These are phyloP conservation scores for Philopedon plagiatum DNA, from an alignment of 2,888 invertebrate species.

Conservation along the genomic window DNA sequence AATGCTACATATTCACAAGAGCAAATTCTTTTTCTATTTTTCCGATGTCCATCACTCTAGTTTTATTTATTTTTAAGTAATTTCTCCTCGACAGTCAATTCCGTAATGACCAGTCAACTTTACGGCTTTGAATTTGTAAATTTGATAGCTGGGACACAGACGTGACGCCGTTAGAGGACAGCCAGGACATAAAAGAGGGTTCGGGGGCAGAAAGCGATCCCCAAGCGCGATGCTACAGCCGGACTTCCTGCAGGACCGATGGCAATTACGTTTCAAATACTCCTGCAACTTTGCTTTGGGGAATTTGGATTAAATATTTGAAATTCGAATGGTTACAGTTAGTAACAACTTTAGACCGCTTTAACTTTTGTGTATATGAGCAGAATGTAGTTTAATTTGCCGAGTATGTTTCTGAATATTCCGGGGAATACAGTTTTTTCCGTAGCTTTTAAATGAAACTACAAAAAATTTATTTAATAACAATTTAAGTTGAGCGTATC, in stretches of 20 bases:
- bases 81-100: not conserved
- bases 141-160: conserved; percentile 10
- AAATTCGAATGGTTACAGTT: conserved; percentile 31
- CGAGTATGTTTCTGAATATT: not conserved
- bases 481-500: no score
- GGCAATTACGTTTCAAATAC: conserved; percentile 36
- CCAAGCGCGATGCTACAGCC: conserved; percentile 9
- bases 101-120: not conserved
- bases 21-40: not conserved
- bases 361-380: conserved; percentile 7
- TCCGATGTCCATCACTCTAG: not conserved
- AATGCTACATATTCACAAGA: no score
- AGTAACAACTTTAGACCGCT: conserved; percentile 21
- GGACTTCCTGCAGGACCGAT: conserved; percentile 39
- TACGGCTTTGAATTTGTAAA: conserved; percentile 9
- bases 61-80: not conserved
- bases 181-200: conserved; percentile 7
- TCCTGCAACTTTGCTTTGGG: conserved; percentile 26
- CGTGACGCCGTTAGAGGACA: conserved; percentile 1
- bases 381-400: conserved; percentile 9
- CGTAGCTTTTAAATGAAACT: no score
- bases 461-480: no score
- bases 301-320: conserved; percentile 45
- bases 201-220: not conserved
- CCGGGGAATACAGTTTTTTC: no score